Evolutionary conservation across 2,113 vertebrate species (phyloP), one percentile per base, ranked within the genome.

Genomic region (Heloderma charlesbogerti): DNA sequence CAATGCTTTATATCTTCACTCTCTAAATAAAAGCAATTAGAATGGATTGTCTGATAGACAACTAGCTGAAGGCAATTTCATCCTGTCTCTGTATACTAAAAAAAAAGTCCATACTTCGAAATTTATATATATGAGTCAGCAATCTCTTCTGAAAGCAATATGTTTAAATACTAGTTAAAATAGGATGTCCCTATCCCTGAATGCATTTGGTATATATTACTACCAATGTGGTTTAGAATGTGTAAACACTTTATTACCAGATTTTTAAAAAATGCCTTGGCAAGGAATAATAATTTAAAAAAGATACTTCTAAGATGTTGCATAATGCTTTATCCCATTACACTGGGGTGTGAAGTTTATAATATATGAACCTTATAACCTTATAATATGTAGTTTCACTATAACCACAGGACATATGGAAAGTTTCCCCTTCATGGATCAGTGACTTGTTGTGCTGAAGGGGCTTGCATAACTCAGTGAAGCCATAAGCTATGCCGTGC

Each of bases 1-100:
- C 60, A 69, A 34, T 86, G 63, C 15, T 29, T 90, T 79, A 63
- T 69, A 69, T 79, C 75, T 54, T 37, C n/a, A 15, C 89, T 94
- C 75, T 94, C 60, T 92, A 94, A 92, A 90, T 89, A 79, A 92
- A 75, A 93, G 78, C 91, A 78, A 83, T 95, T 90, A 93, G 90
- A 77, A 86, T 45, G 94, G 83, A 94, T 90, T 93, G 93, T 88
- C 75, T 92, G 85, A 79, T 71, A 79, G 77, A 91, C 94, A 91
- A 85, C 89, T 91, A 79, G 93, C 93, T 96, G 91, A 85, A 89
- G 93, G 92, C 72, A 31, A 29, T 90, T 90, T 85, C 43, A 83
- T 63, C 69, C 83, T 92, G 90, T 88, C 88, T 89, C 67, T 79
- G 43, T 86, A 3, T 74, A 83, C 85, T 92, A 92, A 89, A 90